Evolutionary conservation across 2,113 vertebrate genomes (phyloP), one percentile per base, ranked within the genome.

Genomic region (Chaenocephalus aceratus): DNA sequence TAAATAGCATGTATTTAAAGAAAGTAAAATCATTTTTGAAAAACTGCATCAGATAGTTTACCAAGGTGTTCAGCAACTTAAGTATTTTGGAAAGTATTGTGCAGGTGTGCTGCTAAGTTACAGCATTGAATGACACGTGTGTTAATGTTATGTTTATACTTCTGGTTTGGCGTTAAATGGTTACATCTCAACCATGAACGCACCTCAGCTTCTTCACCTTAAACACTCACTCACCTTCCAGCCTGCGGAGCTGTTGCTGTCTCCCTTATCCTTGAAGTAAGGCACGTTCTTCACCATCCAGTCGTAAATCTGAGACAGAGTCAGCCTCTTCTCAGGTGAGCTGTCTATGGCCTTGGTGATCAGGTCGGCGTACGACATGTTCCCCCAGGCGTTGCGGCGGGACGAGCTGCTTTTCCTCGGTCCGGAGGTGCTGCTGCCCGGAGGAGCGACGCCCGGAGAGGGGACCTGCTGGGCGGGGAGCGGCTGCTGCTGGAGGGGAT

Each of bases 211-310:
- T 44, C 60, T 64, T 44, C 60, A 6, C 36, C 36, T 36, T 36
- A 36, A 7, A 41, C 36, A 41, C 5, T 30, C 58, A 77, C 95
- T 95, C 90, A 98, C 98, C 97, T 99, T 99, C 98, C 98, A 99
- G 34, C 98, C 97, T 1, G 97, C 97, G 1, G 97, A 98, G 86
- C 97, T 98, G 91, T 97, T 97, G 88, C 96, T 98, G 94, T 98
- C 97, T 34, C 97, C 97, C 90, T 98, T 99, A 86, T 99, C 98
- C 88, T 98, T 99, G 95, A 99, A 99, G 93, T 98, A 98, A 23
- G 98, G 96, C 23, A 98, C 97, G 44, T 95, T 98, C 93, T 97
- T 97, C 72, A 98, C 98, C 97, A 98, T 99, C 98, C 98, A 98
- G 93, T 99, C 97, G 92, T 99, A 99, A 82, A 99, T 98, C 95